Base-by-base conservation (phyloP, 2,888 invertebrate genomes). In the Zele albiditarsus region DNA sequence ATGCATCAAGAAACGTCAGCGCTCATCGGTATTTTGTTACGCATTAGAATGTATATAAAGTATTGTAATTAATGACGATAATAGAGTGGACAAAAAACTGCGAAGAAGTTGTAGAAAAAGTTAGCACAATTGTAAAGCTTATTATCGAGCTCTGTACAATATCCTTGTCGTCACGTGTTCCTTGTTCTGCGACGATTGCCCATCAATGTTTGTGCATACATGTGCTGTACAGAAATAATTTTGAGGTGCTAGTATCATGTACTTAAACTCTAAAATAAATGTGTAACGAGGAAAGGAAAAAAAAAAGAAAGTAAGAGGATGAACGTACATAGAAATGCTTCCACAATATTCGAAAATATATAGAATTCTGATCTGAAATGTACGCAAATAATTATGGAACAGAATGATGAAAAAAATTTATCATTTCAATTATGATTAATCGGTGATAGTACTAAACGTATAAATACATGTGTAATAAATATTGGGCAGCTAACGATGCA, bases 241-340 rank as follows among this genome's bases (percentile, higher is more conserved):
- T 82, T 85, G 85, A 85, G 88, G 88, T 88, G 87, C 87, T 88
- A 88, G 83, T 85, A 84, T 83, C 83, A 82, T 82, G 85, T 87
- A 87, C 85, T 86, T 86, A 85, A 84, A 69, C 76, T 79, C 20
- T 53, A 4, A 6, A 23, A 23, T 20, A 23, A 3, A n/a, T n/a
- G 3, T 23, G 8, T 53, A 53, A 8, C 81, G 63, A 53, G 60
- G 49, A 6, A 28, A 57, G n/a, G 38, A 66, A n/a, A 25, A 31
- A 65, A 49, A 20, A 69, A 25, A 66, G 27, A 2, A 68, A 27
- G 4, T 20, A 68, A 31, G 14, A 20, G 42, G 27, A 27, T 27
- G 3, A 72, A 58, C 70, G 60, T 75, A 68, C 80, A 83, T 82
- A 82, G 79, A 84, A 81, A 87, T 84, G 85, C 87, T 88, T 88